phyloP scores from a whole-genome alignment of 2,113 vertebrate genomes.

The Pristiophorus japonicus region DNA sequence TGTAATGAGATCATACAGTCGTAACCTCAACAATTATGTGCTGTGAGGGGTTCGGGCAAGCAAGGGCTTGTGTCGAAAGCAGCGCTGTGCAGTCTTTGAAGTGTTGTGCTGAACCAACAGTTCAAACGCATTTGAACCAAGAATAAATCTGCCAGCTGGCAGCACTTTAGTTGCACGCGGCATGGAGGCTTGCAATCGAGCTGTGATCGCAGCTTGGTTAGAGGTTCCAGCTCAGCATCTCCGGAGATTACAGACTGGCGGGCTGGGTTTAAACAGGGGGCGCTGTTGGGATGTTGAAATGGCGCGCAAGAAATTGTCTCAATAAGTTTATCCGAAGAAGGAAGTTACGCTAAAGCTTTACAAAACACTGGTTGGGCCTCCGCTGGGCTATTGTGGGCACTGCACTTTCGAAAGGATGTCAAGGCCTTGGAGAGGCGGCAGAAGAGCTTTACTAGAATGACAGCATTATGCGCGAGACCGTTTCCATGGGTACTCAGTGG shows the following conservation, averaged over 20 bases:
- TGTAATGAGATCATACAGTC: not conserved
- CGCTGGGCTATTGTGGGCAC: no score
- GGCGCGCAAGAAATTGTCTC: no score
- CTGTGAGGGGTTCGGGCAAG: not conserved
- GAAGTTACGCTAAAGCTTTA: no score
- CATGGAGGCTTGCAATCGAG: not conserved
- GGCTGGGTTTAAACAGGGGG: not conserved
- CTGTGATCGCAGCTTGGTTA: not conserved
- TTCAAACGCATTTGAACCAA: not conserved
- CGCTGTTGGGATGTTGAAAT: no score
- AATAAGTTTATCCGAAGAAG: no score
- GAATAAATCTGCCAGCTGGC: not conserved
- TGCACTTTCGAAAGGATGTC: no score
- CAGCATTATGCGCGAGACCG: not conserved
- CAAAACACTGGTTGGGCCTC: no score
- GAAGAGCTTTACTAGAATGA: no score
- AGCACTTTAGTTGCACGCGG: not conserved
- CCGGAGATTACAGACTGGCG: not conserved
- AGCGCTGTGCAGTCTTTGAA: not conserved
- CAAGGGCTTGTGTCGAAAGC: not conserved
- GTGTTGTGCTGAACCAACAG: not conserved
- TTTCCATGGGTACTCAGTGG: not conserved
- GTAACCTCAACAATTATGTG: not conserved
- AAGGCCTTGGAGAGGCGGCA: no score
- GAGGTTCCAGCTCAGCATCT: not conserved